Evolutionary conservation across 1,140 invertebrate genomes (phyloP).

Genomic region (Penaeus japonicus): DNA sequence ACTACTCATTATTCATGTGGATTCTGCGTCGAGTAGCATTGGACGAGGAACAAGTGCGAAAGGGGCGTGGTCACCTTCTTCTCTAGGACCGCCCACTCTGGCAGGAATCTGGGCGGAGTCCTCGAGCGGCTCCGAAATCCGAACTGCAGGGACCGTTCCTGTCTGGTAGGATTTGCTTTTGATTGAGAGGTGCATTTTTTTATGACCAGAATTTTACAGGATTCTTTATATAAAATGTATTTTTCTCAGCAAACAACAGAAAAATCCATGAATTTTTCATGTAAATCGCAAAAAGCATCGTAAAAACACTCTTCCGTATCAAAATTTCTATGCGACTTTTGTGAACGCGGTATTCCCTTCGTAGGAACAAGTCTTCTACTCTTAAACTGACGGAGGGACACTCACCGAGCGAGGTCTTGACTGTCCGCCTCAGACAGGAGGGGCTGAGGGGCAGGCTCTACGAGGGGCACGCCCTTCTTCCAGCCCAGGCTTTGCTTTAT

Average conservation of each 20-base stretch:
- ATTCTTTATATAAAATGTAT: too few relatives aligned
- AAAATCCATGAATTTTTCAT: too few relatives aligned
- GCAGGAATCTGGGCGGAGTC: slow-evolving; percentile 40
- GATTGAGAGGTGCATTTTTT: background rate
- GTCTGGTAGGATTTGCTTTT: background rate
- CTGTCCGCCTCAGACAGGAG: slow-evolving; percentile 21
- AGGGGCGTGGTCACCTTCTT: slow-evolving; percentile 34
- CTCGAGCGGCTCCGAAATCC: background rate
- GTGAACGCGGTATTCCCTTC: too few relatives aligned
- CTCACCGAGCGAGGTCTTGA: slow-evolving; percentile 26
- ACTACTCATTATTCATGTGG: background rate
- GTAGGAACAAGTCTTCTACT: background rate
- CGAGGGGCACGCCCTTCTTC: slow-evolving; percentile 42
- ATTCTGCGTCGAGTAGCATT: background rate
- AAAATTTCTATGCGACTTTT: background rate
- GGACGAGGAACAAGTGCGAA: background rate
- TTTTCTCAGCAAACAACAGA: too few relatives aligned
- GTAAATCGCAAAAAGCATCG: too few relatives aligned
- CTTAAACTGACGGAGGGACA: background rate
- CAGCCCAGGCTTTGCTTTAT: slow-evolving; percentile 38
- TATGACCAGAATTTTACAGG: background rate
- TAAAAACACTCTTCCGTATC: background rate
- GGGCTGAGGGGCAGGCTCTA: background rate
- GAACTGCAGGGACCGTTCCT: slow-evolving; percentile 37
- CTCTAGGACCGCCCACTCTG: slow-evolving; percentile 49